These are phyloP conservation scores for Potamarius usumacintae DNA, from an alignment of 2,113 vertebrate species.

Conservation along the genomic window DNA sequence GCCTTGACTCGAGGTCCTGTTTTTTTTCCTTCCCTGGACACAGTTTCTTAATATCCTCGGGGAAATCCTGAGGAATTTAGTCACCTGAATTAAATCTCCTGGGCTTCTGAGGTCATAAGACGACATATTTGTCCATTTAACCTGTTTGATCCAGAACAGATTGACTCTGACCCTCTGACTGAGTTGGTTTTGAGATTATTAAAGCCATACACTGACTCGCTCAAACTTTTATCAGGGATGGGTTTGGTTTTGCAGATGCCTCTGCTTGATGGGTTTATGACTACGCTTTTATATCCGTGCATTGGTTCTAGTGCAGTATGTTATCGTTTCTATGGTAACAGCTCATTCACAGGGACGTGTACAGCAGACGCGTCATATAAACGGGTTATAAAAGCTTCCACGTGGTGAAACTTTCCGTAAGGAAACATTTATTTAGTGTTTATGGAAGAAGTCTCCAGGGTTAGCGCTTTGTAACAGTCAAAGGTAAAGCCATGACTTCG, in stretches of 20 bases:
- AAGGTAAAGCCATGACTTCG: no score
- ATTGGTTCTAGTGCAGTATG: background rate
- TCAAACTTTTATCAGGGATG: background rate
- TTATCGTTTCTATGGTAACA: no score
- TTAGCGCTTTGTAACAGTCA: no score
- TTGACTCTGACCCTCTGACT: background rate
- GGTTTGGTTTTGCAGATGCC: no score
- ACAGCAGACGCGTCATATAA: no score
- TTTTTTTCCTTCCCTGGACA: conserved; percentile 1
- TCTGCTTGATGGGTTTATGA: background rate
- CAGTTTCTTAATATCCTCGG: background rate
- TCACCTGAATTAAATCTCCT: conserved; percentile 21
- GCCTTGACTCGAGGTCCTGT: background rate
- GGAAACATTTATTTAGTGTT: no score
- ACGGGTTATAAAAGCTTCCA: no score
- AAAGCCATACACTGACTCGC: background rate
- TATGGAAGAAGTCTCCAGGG: no score
- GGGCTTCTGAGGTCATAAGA: background rate
- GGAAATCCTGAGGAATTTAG: conserved; percentile 12
- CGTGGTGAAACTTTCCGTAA: no score
- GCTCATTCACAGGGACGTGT: no score
- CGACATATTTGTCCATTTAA: conserved; percentile 3
- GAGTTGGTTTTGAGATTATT: background rate
- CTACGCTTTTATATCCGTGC: background rate
- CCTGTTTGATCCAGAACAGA: conserved; percentile 10